Conservation (phyloP, 2,888 invertebrate species). For the Beris morrisii region DNA sequence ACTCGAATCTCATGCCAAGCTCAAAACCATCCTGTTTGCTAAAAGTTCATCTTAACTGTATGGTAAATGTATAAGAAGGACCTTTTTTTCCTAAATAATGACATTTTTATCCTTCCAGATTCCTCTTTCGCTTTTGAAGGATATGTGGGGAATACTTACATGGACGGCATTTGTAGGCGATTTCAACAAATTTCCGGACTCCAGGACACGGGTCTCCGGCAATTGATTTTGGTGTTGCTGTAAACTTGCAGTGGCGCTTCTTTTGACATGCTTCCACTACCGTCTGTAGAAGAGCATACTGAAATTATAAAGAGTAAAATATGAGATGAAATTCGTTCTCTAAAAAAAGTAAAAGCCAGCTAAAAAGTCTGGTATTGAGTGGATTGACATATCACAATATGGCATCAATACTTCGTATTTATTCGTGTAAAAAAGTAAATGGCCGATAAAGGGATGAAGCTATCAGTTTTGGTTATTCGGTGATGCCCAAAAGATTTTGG, state of each 20-base stretch:
- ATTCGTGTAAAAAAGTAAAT: too few relatives aligned
- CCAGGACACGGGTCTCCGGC: constrained; percentile 91
- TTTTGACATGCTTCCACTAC: constrained; percentile 94
- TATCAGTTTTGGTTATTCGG: too few relatives aligned
- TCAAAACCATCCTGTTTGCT: neutral
- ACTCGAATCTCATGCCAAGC: neutral
- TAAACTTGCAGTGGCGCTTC: constrained; percentile 87
- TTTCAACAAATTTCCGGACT: constrained; percentile 89
- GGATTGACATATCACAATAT: too few relatives aligned
- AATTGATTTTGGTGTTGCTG: constrained; percentile 84
- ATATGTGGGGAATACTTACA: constrained; percentile 67
- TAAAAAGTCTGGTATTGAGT: too few relatives aligned
- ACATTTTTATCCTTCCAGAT: neutral
- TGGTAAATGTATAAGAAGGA: constrained; percentile 14
- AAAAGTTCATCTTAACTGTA: constrained; percentile 15
- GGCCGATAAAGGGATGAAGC: too few relatives aligned
- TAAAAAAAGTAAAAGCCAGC: neutral
- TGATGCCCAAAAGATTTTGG: too few relatives aligned
- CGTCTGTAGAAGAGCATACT: constrained; percentile 91
- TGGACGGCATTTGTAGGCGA: constrained; percentile 95
- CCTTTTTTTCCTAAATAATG: constrained; percentile 2
- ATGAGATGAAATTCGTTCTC: neutral
- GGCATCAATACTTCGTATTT: too few relatives aligned
- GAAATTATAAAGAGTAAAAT: constrained; percentile 43
- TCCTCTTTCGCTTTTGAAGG: neutral